Percentiles rank a stretch among this genome's conserved stretches.
Evolutionary conservation across 92 coral and sea anemone genomes (phyloP).

Genomic region (Umimayanthus chanpuru): DNA sequence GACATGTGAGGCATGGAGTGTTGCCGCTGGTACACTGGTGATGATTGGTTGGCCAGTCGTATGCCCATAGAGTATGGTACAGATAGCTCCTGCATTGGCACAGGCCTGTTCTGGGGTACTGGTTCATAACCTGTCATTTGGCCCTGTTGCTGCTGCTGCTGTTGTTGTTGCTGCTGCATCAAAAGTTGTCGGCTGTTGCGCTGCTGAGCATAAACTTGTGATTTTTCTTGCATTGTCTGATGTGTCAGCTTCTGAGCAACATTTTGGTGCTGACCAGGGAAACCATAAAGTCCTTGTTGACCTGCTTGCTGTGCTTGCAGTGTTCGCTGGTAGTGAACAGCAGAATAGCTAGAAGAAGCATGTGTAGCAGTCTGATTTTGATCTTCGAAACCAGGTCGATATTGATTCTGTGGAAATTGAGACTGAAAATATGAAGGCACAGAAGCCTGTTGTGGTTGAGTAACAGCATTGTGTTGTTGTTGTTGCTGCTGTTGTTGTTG

Average conservation of each 20-base stretch:
- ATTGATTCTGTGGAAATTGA: conserved; percentile 40
- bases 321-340: conserved; percentile 20
- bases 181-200: conserved; percentile 48
- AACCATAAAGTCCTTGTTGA: conserved; percentile 60
- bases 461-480: conserved; percentile 29
- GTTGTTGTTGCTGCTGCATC: conserved; percentile 49
- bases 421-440: conserved; percentile 21
- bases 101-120: conserved; percentile 49
- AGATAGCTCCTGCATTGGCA: conserved; percentile 54
- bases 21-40: conserved; percentile 70
- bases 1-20: conserved; percentile 71
- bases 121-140: conserved; percentile 44
- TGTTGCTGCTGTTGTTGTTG: conserved; percentile 61
- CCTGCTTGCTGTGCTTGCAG: conserved; percentile 52
- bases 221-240: conserved; percentile 51
- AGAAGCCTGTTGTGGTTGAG: conserved; percentile 40
- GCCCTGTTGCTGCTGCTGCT: conserved; percentile 36
- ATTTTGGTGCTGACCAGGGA: conserved; percentile 47
- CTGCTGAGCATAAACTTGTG: conserved; percentile 49
- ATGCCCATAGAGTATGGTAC: conserved; percentile 51
- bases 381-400: conserved; percentile 38
- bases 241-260: conserved; percentile 49
- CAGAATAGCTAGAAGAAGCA: conserved; percentile 30
- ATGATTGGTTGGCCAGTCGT: conserved; percentile 47
- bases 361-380: conserved; percentile 24